phyloP scores from a whole-genome alignment of 1,140 invertebrate species.

The Orchesella cincta region DNA sequence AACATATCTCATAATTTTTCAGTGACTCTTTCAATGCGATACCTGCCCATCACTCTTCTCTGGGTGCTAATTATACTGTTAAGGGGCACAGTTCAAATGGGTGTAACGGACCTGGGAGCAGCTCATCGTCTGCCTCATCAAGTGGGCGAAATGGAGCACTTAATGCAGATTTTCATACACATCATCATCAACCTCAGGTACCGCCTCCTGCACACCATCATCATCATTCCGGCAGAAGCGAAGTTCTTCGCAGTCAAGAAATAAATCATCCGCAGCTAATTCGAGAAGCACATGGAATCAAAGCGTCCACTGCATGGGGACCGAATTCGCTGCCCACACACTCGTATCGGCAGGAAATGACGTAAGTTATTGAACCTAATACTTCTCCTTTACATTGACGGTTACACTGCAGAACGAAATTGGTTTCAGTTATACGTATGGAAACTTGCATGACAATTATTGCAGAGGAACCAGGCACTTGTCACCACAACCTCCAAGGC shows the following conservation, averaged over 20 bases:
- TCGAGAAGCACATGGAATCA: slow-evolving; percentile 58
- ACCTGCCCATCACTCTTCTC: slow-evolving; percentile 11
- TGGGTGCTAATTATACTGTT: slow-evolving; percentile 9
- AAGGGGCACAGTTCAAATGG: neutral
- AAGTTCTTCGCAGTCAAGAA: slow-evolving; percentile 43
- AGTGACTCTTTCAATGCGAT: neutral
- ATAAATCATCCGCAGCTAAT: slow-evolving; percentile 47
- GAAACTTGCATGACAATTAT: neutral
- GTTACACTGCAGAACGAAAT: too few relatives aligned
- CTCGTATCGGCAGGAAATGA: slow-evolving; percentile 42
- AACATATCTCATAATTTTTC: too few relatives aligned
- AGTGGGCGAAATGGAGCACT: neutral
- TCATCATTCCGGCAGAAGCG: slow-evolving; percentile 37
- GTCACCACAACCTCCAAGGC: slow-evolving; percentile 59
- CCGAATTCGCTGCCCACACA: slow-evolving; percentile 47
- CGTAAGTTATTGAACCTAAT: too few relatives aligned
- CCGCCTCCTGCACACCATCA: slow-evolving; percentile 50
- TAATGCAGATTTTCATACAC: slow-evolving; percentile 39
- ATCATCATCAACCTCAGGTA: slow-evolving; percentile 39
- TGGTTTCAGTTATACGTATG: too few relatives aligned
- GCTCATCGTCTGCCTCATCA: slow-evolving; percentile 11
- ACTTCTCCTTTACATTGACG: too few relatives aligned
- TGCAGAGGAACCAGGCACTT: slow-evolving; percentile 56
- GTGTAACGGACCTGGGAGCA: neutral
- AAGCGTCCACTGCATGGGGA: slow-evolving; percentile 40